A percentile compares a stretch with the other conserved stretches of the same genome.
These are phyloP conservation scores for Oscheius sp. DNA, from an alignment of 1,140 invertebrate species.

Conservation along the genomic window DNA sequence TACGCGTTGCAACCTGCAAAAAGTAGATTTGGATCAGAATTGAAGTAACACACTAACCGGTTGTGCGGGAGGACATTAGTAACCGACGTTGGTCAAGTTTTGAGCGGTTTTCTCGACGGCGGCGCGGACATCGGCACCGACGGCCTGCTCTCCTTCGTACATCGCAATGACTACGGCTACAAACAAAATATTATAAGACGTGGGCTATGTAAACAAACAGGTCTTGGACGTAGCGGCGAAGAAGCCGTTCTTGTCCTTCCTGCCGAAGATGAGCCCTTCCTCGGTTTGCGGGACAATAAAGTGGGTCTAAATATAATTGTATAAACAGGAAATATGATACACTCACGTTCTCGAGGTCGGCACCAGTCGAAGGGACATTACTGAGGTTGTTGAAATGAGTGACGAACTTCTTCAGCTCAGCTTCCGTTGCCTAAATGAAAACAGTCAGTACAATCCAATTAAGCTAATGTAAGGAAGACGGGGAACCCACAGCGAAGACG, in stretches of 20 bases:
- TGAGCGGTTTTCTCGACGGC: conserved; percentile 57
- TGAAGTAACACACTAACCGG: too few relatives aligned
- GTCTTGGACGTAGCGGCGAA: conserved; percentile 58
- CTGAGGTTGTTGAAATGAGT: conserved; percentile 45
- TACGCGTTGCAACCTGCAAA: too few relatives aligned
- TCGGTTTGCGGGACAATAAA: conserved; percentile 60
- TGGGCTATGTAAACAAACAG: conserved; percentile 49
- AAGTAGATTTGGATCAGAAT: too few relatives aligned
- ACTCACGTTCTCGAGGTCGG: conserved; percentile 54
- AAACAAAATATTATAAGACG: conserved; percentile 31
- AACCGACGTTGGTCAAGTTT: too few relatives aligned
- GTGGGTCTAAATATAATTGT: conserved; percentile 44
- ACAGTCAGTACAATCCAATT: conserved; percentile 26
- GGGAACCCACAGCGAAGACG: conserved; percentile 43
- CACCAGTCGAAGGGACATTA: conserved; percentile 48
- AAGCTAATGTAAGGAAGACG: neutral
- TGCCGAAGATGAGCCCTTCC: conserved; percentile 59
- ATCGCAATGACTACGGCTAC: conserved; percentile 57
- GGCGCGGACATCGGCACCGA: conserved; percentile 49
- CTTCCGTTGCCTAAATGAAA: conserved; percentile 55
- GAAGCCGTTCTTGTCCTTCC: conserved; percentile 59
- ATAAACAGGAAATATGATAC: conserved; percentile 35
- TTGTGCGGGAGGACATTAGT: too few relatives aligned
- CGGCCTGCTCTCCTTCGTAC: conserved; percentile 52
- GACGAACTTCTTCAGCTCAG: conserved; percentile 51